Evolutionary conservation across 2,888 invertebrate species (phyloP), one percentile per base, ranked within the genome.

Genomic region (Dicyrtoma fusca): DNA sequence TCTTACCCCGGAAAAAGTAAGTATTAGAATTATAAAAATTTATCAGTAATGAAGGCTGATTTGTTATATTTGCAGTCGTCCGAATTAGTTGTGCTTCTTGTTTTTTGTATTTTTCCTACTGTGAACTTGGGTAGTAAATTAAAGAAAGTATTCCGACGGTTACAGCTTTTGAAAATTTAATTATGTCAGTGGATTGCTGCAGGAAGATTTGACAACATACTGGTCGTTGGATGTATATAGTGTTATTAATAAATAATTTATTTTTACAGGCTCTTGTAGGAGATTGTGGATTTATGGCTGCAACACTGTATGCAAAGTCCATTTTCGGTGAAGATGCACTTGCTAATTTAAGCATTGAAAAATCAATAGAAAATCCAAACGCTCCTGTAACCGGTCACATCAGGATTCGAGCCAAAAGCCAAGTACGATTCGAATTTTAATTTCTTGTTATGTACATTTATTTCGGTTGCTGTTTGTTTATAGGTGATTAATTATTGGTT

Each of bases 221-320:
- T n/a, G n/a, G n/a, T n/a, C n/a, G n/a, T n/a, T n/a, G n/a, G n/a
- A n/a, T n/a, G n/a, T n/a, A n/a, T n/a, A 73, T 70, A 69, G 57
- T 51, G 47, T 42, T 55, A 6, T 25, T 14, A n/a, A 17, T 14
- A 17, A n/a, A n/a, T n/a, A n/a, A n/a, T 68, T 63, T 21, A 61
- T 73, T 51, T 71, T 77, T 80, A 1, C 83, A 91, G 89, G 95
- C 96, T 0, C 85, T 98, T 70, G 92, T 93, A 0, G 98, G 98
- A 0, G 96, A 98, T 81, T 99, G 99, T 85, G 98, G 98, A 6
- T 99, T 99, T 85, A 95, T 99, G 94, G 98, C 98, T 6, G 99
- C 99, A 57, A 99, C 99, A 84, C 90, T 99, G 88, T 99, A 99
- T 86, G 98, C 98, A 57, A 92, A 95, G 82, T 95, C 95, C 6